Base-by-base conservation (phyloP, 2,888 invertebrate genomes). In the Tachina lurida region DNA sequence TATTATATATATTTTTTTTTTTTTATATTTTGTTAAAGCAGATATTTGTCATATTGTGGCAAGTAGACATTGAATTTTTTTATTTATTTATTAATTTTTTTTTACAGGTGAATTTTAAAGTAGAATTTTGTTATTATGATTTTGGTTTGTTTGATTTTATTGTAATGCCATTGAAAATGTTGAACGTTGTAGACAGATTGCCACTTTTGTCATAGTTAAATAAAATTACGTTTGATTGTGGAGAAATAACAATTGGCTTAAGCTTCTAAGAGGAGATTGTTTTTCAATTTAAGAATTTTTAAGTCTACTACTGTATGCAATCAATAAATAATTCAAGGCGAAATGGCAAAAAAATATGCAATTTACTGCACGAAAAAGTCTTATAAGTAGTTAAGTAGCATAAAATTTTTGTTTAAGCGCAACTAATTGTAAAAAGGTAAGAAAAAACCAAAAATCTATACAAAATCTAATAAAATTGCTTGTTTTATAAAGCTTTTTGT, bases 161-260 rank as follows among this genome's bases (percentile, higher is more conserved):
- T 75, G 39, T 60, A 83, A 83, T 86, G 86, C 79, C 83, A 86
- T 86, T 86, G 86, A 83, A 86, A 86, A 83, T 80, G 56, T 79
- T 86, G 79, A 83, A 82, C 75, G 82, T 82, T 86, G 83, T 79
- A 60, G 86, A 86, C 86, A 86, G 86, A 86, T 86, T 86, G 83
- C 83, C 49, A 83, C 67, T 86, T 86, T 86, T 86, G 83, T 83
- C 76, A 86, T 79, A n/a, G n/a, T n/a, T n/a, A 83, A 71, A 41
- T 43, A 22, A 79, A 83, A 76, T 79, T 62, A 52, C 73, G 60
- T 79, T 83, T 82, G 58, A 63, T 65, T 82, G 68, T 45, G n/a
- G 2, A 43, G 52, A 54, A 52, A 41, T 62, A 62, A 58, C 31
- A 31, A 31, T 31, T 68, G 68, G 68, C 43, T 62, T 62, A 65